Evolutionary conservation across 2,888 invertebrate genomes (phyloP), one percentile per base, ranked within the genome.

Genomic region (Ormyrus labotus): DNA sequence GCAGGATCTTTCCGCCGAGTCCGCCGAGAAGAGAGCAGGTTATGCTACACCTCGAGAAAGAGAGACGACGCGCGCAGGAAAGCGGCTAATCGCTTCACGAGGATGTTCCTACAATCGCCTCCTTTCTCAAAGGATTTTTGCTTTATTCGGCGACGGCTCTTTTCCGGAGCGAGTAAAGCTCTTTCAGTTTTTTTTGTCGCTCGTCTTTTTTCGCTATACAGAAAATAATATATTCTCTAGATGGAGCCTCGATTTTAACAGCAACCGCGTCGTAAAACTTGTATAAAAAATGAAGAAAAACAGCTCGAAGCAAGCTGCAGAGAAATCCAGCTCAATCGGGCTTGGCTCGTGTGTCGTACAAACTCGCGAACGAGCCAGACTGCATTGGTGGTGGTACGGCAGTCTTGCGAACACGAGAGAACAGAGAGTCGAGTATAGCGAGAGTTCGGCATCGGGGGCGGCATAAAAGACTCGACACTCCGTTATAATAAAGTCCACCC

Each of bases 401-500:
- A 10, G 48, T 10, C 10, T 10, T n/a, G 5, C 81, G 81, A 78
- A 78, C 57, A 82, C 63, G 73, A 69, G 82, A 80, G 82, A 78
- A 79, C 81, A 81, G 81, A 81, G 81, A 81, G 81, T 82, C 73
- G 48, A 70, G 57, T 34, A 75, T 65, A 82, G 70, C 71, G 61
- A 64, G 71, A 60, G 70, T 34, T 34, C 34, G 34, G 34, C 64
- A 76, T 13, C 51, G 63, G 69, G 61, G 55, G 47, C 58, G 57
- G 9, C 51, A 90, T 90, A 90, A 90, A 90, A 90, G 90, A 90
- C 88, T 90, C 90, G 89, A 90, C 90, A 90, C 90, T 90, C 87
- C 88, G 90, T 90, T 90, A 90, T 90, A 90, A 90, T 90, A 90
- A 90, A 90, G 90, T 90, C 90, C 89, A 89, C 89, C 89, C 89